phyloP scores from a whole-genome alignment of 2,888 invertebrate species.

The Ceramica pisi region DNA sequence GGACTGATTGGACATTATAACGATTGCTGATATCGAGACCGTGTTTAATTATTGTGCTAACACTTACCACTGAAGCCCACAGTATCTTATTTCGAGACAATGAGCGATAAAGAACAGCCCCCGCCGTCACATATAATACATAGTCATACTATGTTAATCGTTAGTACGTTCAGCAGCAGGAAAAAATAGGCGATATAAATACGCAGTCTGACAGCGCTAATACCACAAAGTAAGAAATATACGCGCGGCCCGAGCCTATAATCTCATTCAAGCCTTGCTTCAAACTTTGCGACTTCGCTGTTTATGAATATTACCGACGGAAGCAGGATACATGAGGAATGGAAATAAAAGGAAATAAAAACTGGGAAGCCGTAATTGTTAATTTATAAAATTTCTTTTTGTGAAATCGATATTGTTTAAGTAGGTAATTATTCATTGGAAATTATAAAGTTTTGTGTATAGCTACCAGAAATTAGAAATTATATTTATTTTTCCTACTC shows the following conservation, averaged over 20 bases:
- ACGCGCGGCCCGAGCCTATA: conserved; percentile 38
- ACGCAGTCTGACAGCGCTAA: conserved; percentile 44
- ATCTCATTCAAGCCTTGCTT: conserved; percentile 52
- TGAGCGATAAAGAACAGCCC: too few relatives aligned
- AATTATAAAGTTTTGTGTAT: not conserved
- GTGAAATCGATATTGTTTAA: too few relatives aligned
- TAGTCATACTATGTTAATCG: conserved; percentile 17
- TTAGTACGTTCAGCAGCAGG: conserved; percentile 21
- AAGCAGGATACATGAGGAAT: conserved; percentile 23
- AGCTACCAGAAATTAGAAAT: too few relatives aligned
- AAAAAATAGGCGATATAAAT: conserved; percentile 51
- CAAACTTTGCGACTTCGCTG: conserved; percentile 48
- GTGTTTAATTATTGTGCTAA: too few relatives aligned
- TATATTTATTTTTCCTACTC: too few relatives aligned
- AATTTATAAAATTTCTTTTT: not conserved
- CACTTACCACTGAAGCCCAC: too few relatives aligned
- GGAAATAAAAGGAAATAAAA: conserved; percentile 21
- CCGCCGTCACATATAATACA: not conserved
- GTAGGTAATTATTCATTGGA: not conserved
- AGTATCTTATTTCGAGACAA: too few relatives aligned
- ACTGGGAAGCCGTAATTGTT: not conserved
- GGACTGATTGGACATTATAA: too few relatives aligned
- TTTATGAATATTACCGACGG: conserved; percentile 41
- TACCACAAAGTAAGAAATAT: conserved; percentile 56
- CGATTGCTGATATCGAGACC: too few relatives aligned